phyloP scores from a whole-genome alignment of 2,797 vertebrate genomes.

The Borostomias antarcticus region DNA sequence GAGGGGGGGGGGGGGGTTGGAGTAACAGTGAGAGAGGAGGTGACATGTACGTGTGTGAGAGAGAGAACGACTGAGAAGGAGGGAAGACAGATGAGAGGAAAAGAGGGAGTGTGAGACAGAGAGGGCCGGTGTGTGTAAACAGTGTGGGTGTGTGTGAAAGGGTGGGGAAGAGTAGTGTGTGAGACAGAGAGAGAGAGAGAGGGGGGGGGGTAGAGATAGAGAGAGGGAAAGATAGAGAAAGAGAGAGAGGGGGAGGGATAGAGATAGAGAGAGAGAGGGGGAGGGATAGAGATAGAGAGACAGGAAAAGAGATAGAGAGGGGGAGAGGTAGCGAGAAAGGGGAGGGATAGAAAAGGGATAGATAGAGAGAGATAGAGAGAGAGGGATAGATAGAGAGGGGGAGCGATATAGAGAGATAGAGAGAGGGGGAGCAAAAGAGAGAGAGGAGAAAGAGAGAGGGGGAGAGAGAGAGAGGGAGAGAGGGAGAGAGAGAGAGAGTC shows the following conservation, averaged over 20 bases:
- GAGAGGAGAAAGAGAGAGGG: conserved; percentile 9
- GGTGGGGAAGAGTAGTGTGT: conserved; percentile 16
- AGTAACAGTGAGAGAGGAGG: conserved; percentile 40
- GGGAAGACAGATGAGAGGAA: conserved; percentile 7
- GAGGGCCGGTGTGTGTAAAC: conserved; percentile 3
- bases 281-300: too few relatives aligned
- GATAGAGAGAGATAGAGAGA: conserved; percentile 47
- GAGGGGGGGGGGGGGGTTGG: conserved; percentile 42
- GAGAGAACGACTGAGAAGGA: conserved; percentile 17
- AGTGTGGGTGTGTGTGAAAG: conserved; percentile 25
- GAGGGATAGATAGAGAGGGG: conserved; percentile 7
- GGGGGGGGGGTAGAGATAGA: conserved; percentile 12
- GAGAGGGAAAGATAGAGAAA: conserved; percentile 47
- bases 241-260: too few relatives aligned
- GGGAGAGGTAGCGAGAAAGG: conserved; percentile 40
- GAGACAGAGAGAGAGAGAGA: conserved; percentile 49
- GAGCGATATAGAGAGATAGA: too few relatives aligned
- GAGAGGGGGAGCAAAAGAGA: conserved; percentile 7
- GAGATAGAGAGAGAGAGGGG: conserved; percentile 48
- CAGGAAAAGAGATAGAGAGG: conserved; percentile 47
- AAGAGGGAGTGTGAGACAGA: conserved; percentile 17
- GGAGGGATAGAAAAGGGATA: conserved; percentile 18
- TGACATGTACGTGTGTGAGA: conserved; percentile 13
- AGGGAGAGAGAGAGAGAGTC: too few relatives aligned
- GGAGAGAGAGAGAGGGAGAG: conserved; percentile 5